These are phyloP conservation scores for Thymallus thymallus DNA, from an alignment of 2,113 vertebrate genomes.

Conservation along the genomic window DNA sequence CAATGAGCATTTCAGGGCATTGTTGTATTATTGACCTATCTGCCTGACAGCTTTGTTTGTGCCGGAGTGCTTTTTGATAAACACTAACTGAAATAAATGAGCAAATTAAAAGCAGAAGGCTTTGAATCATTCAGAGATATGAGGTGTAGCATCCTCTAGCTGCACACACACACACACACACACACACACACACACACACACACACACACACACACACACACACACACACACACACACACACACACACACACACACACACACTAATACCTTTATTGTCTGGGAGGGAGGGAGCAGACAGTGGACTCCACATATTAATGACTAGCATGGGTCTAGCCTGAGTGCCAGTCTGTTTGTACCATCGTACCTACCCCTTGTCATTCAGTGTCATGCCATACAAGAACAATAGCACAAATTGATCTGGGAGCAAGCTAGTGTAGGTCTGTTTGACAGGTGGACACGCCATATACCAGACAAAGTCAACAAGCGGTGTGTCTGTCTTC, in stretches of 20 bases:
- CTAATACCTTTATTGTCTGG: background rate
- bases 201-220: no score
- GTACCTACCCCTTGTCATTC: no score
- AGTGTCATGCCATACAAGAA: no score
- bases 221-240: no score
- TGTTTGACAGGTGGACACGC: background rate
- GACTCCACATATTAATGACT: background rate
- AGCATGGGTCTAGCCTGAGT: no score
- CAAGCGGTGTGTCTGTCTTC: no score
- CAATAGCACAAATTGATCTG: no score
- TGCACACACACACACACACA: background rate
- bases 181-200: no score
- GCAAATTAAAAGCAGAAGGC: background rate
- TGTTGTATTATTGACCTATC: background rate
- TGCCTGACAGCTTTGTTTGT: background rate
- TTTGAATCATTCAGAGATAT: background rate
- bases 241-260: no score
- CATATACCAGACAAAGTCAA: background rate
- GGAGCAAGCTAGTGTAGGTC: no score
- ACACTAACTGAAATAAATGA: conserved; percentile 9
- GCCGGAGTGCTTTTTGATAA: background rate
- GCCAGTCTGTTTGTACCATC: no score
- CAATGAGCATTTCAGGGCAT: background rate
- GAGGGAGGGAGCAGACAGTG: background rate
- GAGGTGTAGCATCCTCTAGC: background rate